phyloP scores from a whole-genome alignment of 2,888 invertebrate species.

The Agrenia bidenticulata region DNA sequence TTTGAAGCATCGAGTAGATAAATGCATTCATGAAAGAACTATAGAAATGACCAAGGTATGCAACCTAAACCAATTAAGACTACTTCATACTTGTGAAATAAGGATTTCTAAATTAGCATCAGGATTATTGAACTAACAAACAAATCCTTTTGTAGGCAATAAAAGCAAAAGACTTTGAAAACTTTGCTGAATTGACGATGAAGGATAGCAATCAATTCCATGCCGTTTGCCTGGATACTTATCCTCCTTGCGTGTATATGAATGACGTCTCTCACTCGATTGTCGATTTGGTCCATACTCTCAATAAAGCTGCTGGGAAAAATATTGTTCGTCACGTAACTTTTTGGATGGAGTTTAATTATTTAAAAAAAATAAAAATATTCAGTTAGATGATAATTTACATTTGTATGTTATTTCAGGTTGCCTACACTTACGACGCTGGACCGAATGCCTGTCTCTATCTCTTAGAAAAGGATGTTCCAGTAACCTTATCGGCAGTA shows the following conservation, averaged over 20 bases:
- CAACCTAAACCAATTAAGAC: neutral
- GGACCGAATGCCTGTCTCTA: slow-evolving; percentile 95
- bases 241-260: slow-evolving; percentile 91
- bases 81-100: neutral
- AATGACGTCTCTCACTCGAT: slow-evolving; percentile 82
- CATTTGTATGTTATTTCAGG: slow-evolving; percentile 56
- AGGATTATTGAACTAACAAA: too few species aligned
- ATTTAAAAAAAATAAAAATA: neutral
- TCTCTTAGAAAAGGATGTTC: slow-evolving; percentile 72
- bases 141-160: slow-evolving; percentile 60
- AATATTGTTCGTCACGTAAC: slow-evolving; percentile 62
- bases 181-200: slow-evolving; percentile 93
- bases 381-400: neutral
- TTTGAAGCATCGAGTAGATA: slow-evolving; percentile 70
- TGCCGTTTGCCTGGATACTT: slow-evolving; percentile 88
- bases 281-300: slow-evolving; percentile 75
- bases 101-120: too few species aligned
- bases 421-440: slow-evolving; percentile 98
- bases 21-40: slow-evolving; percentile 70
- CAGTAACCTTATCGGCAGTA: slow-evolving; percentile 68
- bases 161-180: slow-evolving; percentile 69
- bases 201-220: slow-evolving; percentile 97
- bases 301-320: slow-evolving; percentile 70
- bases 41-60: slow-evolving; percentile 60
- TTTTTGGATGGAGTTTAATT: slow-evolving; percentile 16